Base-by-base conservation (phyloP, 2,888 invertebrate species). In the Heliconius sara region DNA sequence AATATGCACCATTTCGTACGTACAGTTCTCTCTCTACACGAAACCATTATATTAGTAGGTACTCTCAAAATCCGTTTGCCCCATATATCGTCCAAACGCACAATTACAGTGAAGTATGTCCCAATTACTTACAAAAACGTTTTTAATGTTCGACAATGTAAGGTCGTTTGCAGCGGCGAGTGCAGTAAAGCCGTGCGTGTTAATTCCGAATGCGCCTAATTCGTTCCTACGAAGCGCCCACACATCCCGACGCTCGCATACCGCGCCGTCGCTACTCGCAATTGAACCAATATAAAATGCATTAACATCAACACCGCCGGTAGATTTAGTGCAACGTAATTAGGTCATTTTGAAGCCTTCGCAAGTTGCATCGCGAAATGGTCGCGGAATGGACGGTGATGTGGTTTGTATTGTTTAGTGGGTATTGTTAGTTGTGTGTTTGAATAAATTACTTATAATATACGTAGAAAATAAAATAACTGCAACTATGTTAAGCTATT, bases 221-320 rank as follows among this genome's bases (percentile, higher is more conserved):
- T 90, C 87, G 89, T 89, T 95, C 93, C 93, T 89, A 91, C 91
- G 93, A 94, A 94, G 92, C 93, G 95, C 95, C 95, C 95, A 95
- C 95, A 92, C 94, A 89, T 83, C 80, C 81, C 83, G 85, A 87
- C 86, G 84, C 80, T 83, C 86, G 93, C 95, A 94, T 93, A 92
- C 95, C 93, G 89, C 93, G 94, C 91, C 94, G 93, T 91, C 94
- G 91, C 90, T 89, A 87, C 89, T 88, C 86, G 90, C 94, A 95
- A 95, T 95, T 95, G 93, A 93, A 92, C 93, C 94, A 95, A 95
- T 95, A 94, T 95, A 95, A 95, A 95, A 95, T 95, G 94, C 95
- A 95, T 95, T 95, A 95, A 91, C 92, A 89, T 90, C 87, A 91
- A 87, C 89, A 88, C 91, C 92, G 92, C 88, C 91, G 91, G 88